These are phyloP conservation scores for Cyprichromis sp. DNA, from an alignment of 2,113 vertebrate species.

Conservation along the genomic window DNA sequence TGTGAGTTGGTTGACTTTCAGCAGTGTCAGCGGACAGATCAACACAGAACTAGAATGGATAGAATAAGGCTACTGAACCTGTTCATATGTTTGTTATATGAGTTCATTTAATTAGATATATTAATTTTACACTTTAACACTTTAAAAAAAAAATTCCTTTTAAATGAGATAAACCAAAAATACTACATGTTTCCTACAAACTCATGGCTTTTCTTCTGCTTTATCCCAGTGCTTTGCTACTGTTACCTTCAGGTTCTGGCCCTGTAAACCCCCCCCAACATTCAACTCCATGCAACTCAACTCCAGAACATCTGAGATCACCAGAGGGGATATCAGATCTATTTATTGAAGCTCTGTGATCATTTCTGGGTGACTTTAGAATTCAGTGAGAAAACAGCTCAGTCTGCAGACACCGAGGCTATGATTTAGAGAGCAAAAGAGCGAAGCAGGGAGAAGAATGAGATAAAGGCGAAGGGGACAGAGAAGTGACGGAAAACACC, in stretches of 20 bases:
- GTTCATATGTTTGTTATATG: not conserved
- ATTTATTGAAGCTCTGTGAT: conserved; percentile 33
- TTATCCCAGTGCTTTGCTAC: not conserved
- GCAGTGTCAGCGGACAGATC: not conserved
- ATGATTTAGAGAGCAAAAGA: conserved; percentile 4
- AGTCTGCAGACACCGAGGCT: not conserved
- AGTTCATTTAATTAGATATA: not conserved
- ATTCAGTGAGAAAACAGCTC: conserved; percentile 28
- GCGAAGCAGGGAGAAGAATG: not conserved
- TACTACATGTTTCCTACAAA: not conserved
- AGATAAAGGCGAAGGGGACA: not conserved
- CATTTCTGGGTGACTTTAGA: conserved; percentile 27
- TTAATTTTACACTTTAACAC: not conserved
- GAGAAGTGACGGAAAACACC: not conserved
- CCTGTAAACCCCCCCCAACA: not conserved
- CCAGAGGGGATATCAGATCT: conserved; percentile 11
- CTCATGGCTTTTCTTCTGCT: not conserved
- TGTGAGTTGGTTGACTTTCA: conserved; percentile 37
- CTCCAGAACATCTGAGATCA: not conserved
- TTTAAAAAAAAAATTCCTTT: rapidly evolving
- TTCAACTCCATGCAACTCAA: not conserved
- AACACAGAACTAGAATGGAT: not conserved
- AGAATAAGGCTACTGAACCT: not conserved
- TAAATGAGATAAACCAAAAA: not conserved
- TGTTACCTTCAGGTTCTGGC: not conserved